Evolutionary conservation across 2,797 vertebrate species (phyloP).

Genomic region (Neosalanx taihuensis): DNA sequence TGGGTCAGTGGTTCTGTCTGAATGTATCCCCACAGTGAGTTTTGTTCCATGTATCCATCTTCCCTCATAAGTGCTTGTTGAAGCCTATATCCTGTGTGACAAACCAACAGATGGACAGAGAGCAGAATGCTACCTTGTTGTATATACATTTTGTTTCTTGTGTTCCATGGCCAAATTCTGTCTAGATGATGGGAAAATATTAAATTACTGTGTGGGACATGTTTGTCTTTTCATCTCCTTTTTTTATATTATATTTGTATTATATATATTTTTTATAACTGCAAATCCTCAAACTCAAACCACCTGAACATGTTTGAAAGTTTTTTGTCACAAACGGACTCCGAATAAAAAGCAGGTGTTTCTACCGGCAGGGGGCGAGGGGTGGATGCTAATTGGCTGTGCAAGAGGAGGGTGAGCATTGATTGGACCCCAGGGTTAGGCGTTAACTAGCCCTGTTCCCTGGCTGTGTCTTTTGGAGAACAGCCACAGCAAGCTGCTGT

Average conservation of each 20-base stretch:
- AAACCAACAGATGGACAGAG: constrained; percentile 30
- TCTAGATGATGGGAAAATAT: constrained; percentile 56
- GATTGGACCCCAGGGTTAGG: too few species aligned
- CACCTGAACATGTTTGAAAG: background rate
- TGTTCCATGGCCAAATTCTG: constrained; percentile 45
- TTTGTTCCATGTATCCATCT: constrained; percentile 25
- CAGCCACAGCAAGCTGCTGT: too few species aligned
- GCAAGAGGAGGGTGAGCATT: too few species aligned
- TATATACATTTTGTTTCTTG: constrained; percentile 45
- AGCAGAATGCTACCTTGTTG: constrained; percentile 41
- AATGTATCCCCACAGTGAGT: constrained; percentile 62
- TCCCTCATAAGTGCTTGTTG: constrained; percentile 41
- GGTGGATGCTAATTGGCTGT: too few species aligned
- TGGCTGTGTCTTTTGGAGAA: too few species aligned
- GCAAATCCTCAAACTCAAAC: background rate
- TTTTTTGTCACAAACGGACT: too few species aligned
- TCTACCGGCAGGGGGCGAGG: too few species aligned
- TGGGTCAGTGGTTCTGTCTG: constrained; percentile 59
- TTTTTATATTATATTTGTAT: background rate
- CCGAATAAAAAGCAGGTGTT: too few species aligned
- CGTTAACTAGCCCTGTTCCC: too few species aligned
- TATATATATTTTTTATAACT: background rate
- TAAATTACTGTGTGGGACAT: constrained; percentile 53
- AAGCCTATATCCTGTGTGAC: constrained; percentile 43
- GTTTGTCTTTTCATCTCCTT: constrained; percentile 16